Evolutionary conservation across 2,113 vertebrate species (phyloP), one percentile per base, ranked within the genome.

Genomic region (Bettongia penicillata): DNA sequence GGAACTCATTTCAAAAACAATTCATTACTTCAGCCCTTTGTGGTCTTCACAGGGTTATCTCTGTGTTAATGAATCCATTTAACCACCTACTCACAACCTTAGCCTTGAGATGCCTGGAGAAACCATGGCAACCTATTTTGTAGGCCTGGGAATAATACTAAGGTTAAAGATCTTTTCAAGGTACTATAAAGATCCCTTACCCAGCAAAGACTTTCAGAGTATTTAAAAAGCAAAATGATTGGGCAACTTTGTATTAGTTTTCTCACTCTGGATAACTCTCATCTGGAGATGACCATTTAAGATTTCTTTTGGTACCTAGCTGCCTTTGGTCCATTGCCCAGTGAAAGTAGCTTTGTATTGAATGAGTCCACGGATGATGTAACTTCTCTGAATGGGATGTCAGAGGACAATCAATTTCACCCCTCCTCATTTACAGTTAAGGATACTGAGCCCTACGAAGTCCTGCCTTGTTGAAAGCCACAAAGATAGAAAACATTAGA

Each of bases 1-100:
- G 91, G 50, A 95, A 89, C 55, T 91, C 31, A 25, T 53, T 95
- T 95, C 47, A 90, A 89, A 93, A 94, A 28, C 22, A 3, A 47
- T 53, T 28, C 47, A 8, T 89, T 53, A 4, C 68, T 37, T 91
- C 52, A 26, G 43, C 90, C 50, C 2, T 92, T 84, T 96, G 23
- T 90, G 94, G 3, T 61, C 19, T n/a, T 53, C n/a, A 0, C 57
- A 3, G 28, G 53, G 53, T 51, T 1, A 37, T 89, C 24, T 50
- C 90, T 31, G 26, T 68, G 48, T 84, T 57, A 51, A 90, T 47
- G 92, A 43, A 31, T 37, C 51, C 55, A 0, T 12, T 90, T 91
- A 90, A 49, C 55, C 6, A 0, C 92, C 91, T 28, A 24, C 89
- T 93, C 55, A 52, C 53, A 53, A 12, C 43, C 53, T 48, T 22